Base-by-base conservation (phyloP, 2,888 invertebrate genomes). In the Oxyscelio sp. region DNA sequence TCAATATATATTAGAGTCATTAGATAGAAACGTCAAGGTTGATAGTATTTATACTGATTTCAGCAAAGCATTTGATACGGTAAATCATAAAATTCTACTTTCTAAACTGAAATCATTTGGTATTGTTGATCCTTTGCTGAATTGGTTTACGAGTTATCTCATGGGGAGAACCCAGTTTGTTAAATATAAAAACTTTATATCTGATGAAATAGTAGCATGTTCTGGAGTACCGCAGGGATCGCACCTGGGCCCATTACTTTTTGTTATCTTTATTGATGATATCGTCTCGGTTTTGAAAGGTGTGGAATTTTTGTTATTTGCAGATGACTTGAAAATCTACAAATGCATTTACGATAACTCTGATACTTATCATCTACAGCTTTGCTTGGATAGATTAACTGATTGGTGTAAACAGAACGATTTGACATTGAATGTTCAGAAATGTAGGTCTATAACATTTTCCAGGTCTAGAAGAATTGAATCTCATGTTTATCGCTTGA, bases 211-310 rank as follows among this genome's bases (percentile, higher is more conserved):
- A n/a, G 15, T n/a, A n/a, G n/a, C n/a, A 43, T 8, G 40, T 40
- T 40, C 2, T 43, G 2, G 40, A 61, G 22, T n/a, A n/a, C n/a
- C n/a, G n/a, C n/a, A n/a, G n/a, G n/a, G n/a, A n/a, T n/a, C n/a
- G n/a, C n/a, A n/a, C n/a, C n/a, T n/a, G n/a, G n/a, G n/a, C n/a
- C n/a, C n/a, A n/a, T n/a, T n/a, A n/a, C n/a, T n/a, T n/a, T 50
- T 13, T 21, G 65, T 50, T 31, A 68, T 68, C 4, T 68, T 40
- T 19, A 54, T 68, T 65, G n/a, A 68, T 54, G 68, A 68, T 24
- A 54, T 68, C 8, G 1, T 9, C 3, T 15, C 6, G 0, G n/a
- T 13, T 8, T 34, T 52, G 0, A 9, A 9, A 19, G n/a, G 34
- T 21, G 65, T 34, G 2, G 31, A 48, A 8, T 50, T 48, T 15